Evolutionary conservation across 2,888 invertebrate species (phyloP).

Genomic region (Pediacus dermestoides): DNA sequence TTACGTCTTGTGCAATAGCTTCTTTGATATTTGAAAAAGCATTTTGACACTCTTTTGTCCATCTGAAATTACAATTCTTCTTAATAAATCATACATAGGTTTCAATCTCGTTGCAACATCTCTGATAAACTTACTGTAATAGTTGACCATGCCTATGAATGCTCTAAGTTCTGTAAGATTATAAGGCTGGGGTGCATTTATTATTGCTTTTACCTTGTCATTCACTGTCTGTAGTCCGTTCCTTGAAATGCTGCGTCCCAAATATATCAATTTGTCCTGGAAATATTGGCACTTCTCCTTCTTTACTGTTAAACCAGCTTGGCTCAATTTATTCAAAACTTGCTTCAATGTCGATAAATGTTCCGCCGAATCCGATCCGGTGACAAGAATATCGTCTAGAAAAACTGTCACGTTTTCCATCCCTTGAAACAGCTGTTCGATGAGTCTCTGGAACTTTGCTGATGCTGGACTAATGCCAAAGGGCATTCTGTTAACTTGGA

Average conservation of each 20-base stretch:
- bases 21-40: constrained; percentile 14
- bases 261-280: constrained; percentile 31
- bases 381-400: constrained; percentile 34
- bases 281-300: constrained; percentile 35
- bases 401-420: constrained; percentile 29
- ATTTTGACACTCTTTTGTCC: constrained; percentile 10
- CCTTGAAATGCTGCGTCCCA: constrained; percentile 36
- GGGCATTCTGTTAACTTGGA: neutral
- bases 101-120: neutral
- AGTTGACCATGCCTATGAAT: constrained; percentile 5
- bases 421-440: constrained; percentile 6
- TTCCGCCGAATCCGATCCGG: constrained; percentile 20
- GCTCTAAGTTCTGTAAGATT: constrained; percentile 1
- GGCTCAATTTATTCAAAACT: constrained; percentile 23
- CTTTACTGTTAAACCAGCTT: constrained; percentile 29
- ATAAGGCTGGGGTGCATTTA: neutral
- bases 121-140: constrained; percentile 6
- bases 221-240: constrained; percentile 1
- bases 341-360: constrained; percentile 22
- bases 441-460: constrained; percentile 4
- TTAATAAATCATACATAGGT: constrained; percentile 7
- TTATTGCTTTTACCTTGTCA: constrained; percentile 4
- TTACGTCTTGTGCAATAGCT: constrained; percentile 10
- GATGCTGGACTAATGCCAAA: constrained; percentile 4
- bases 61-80: constrained; percentile 11